phyloP scores from a whole-genome alignment of 2,797 vertebrate genomes.

The Scyliorhinus canicula region DNA sequence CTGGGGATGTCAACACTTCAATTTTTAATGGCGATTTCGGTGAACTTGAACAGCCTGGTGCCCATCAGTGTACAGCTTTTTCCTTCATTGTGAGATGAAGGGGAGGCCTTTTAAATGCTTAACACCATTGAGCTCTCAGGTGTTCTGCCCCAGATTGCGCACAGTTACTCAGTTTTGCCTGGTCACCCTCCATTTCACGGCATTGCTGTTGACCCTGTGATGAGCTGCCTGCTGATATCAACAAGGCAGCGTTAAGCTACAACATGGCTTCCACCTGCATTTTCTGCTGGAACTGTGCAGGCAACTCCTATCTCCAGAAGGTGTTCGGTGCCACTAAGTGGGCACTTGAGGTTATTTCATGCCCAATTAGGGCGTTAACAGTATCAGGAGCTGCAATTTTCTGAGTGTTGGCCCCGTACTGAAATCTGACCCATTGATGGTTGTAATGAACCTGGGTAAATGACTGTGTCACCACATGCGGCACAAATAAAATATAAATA shows the following conservation, averaged over 20 bases:
- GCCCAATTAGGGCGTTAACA: not conserved
- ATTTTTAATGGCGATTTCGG: not conserved
- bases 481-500: not conserved
- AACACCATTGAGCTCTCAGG: not conserved
- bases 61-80: not conserved
- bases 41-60: not conserved
- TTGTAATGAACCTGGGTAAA: not conserved
- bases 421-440: not conserved
- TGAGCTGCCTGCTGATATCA: not conserved
- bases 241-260: not conserved
- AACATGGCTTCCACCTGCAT: not conserved
- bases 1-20: not conserved
- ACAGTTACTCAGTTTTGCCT: not conserved
- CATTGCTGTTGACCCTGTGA: not conserved
- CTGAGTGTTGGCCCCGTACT: not conserved
- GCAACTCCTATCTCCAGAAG: not conserved
- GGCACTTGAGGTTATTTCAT: not conserved
- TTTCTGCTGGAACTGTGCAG: not conserved
- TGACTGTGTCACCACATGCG: not conserved
- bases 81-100: not conserved
- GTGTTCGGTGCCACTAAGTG: not conserved
- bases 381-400: not conserved
- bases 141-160: not conserved
- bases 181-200: not conserved
- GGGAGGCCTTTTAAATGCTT: not conserved